Evolutionary conservation across 2,888 invertebrate genomes (phyloP), one percentile per base, ranked within the genome.

Genomic region (Leptinotarsa haldemani): DNA sequence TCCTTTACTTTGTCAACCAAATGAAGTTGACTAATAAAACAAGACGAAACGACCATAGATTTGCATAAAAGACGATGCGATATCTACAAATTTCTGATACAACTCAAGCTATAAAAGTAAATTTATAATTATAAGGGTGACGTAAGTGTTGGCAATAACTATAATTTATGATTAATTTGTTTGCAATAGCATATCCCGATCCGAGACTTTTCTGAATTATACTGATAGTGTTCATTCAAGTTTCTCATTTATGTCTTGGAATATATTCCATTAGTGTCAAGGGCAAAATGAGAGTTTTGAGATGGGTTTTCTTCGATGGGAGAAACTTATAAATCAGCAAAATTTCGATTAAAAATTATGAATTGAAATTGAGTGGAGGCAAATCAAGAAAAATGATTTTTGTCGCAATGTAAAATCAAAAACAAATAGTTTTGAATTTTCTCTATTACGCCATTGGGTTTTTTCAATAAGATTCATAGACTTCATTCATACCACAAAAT

Each of bases 91-190:
- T 82, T 83, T 81, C 83, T 82, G 83, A 82, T 82, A 82, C 80
- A 80, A 80, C 77, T 79, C 73, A 76, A 76, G 82, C 82, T 75
- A 83, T 83, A 83, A 83, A 83, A 83, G 81, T 82, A 82, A 82
- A 83, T 83, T 83, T 83, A 83, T 83, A 83, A 83, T 83, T 82
- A 82, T 82, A 81, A 82, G 80, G 77, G 81, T 82, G 83, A 82
- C 83, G 82, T 82, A 82, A 82, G 82, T 82, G 82, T 82, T 81
- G 82, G 82, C 82, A 80, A 81, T 80, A 74, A 79, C 82, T 76
- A 78, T 83, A 82, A 83, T 82, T 83, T 82, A 82, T 83, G 82
- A 82, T 81, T 82, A 83, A 83, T 82, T 83, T 82, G 82, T 83
- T 83, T 83, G 81, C 81, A 77, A 80, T 81, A 75, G 76, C 69